phyloP scores from a whole-genome alignment of 2,888 invertebrate species.

The Bombyx huttoni region DNA sequence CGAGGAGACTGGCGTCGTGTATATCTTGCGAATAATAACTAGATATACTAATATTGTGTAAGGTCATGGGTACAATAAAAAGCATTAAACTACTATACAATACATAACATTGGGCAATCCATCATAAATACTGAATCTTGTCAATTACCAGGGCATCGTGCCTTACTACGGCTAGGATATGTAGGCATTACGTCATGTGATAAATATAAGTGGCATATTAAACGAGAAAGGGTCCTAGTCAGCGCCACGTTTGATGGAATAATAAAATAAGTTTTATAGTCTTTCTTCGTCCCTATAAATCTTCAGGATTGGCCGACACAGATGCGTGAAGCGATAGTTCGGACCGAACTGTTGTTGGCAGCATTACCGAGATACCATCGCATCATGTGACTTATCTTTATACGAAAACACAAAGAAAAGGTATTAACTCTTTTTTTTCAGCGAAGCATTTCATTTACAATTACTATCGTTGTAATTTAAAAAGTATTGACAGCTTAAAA shows the following conservation, averaged over 20 bases:
- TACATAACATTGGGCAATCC: too few relatives aligned
- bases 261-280: conserved; percentile 52
- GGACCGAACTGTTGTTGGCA: conserved; percentile 23
- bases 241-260: conserved; percentile 44
- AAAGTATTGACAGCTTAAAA: too few relatives aligned
- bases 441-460: not conserved
- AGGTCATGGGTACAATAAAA: too few relatives aligned
- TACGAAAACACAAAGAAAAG: conserved; percentile 8
- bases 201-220: conserved; percentile 19
- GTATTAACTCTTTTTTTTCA: not conserved
- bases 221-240: conserved; percentile 23
- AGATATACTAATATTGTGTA: too few relatives aligned
- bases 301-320: conserved; percentile 29
- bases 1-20: too few relatives aligned
- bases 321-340: conserved; percentile 30
- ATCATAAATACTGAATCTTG: too few relatives aligned
- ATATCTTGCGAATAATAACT: too few relatives aligned
- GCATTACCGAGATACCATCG: conserved; percentile 21
- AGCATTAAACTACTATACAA: too few relatives aligned
- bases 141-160: not conserved
- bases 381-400: conserved; percentile 11
- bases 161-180: not conserved
- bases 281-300: conserved; percentile 41
- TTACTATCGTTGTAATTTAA: too few relatives aligned
- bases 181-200: not conserved